Evolutionary conservation across 2,888 invertebrate species (phyloP), one percentile per base, ranked within the genome.

Genomic region (Antheraea assamensis): DNA sequence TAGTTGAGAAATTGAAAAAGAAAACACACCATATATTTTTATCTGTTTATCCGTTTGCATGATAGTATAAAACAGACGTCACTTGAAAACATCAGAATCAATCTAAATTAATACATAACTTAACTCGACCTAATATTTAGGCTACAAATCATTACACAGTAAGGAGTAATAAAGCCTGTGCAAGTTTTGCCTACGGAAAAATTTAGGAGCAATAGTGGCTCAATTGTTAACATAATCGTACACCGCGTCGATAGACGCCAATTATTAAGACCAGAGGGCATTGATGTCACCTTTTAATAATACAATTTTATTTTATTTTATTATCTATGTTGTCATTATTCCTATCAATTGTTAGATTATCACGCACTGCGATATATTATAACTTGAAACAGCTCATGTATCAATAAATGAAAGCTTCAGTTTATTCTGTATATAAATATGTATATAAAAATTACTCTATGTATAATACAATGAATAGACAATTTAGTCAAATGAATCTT

Each of bases 401-500:
- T 52, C 5, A 52, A 52, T 21, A 19, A 52, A 21, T 21, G 21
- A 1, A 19, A 21, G 21, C 52, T 52, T 52, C 52, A 7, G 21
- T n/a, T 52, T 21, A 21, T 52, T 21, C 21, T 58, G n/a, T 72
- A 72, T 75, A 21, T 3, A 61, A 24, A 61, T 27, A 15, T 64
- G 30, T 3, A 30, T 17, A 30, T 30, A 5, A 30, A 64, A 64
- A 64, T 21, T 15, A 2, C 61, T 64, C 15, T 21, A 17, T 64
- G 3, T 17, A 64, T 42, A 13, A 15, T 64, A 2, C 24, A 64
- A 30, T 64, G 13, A 24, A 64, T 30, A 30, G 61, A 30, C 30
- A 30, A n/a, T 64, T 21, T 64, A 21, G 17, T 64, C 4, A 73
- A 76, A 10, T 42, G 13, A 42, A 42, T 42, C 42, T 78, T 78